Evolutionary conservation across 64 coral and sea anemone species (phyloP), one percentile per base, ranked within the genome.

Genomic region (Montipora foliosa): DNA sequence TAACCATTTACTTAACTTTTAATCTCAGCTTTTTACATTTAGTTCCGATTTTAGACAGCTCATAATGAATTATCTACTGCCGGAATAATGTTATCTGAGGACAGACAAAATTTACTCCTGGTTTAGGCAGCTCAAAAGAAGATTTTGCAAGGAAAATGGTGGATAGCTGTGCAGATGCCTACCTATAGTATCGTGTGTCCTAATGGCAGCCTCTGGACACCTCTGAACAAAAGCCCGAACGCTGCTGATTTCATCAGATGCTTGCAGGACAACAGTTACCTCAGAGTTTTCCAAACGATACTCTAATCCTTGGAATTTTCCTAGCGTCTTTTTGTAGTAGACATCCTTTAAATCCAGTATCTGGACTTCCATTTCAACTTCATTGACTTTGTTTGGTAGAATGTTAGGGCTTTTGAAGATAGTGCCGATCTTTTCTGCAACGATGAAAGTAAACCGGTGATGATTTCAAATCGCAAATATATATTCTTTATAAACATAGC

Each of bases 301-400:
- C 37, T 79, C 78, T 24, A 90, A 70, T 50, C 88, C 76, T 10
- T 78, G 15, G 8, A 64, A 44, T 3, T 75, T 90, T 71, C 79
- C 80, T 45, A 47, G 79, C 4, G 88, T 90, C 76, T 90, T 90
- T 69, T 90, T 90, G 19, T 66, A n/a, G 47, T 90, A 90, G 52
- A 90, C 78, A 79, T 70, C 75, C 57, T 90, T 90, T 21, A 90
- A 44, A 37, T 78, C 76, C 76, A 67, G 67, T 69, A 90, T 90
- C 76, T 80, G 58, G n/a, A 90, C 59, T 48, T 90, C 88, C 20
- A 69, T 59, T 20, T 90, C 75, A 52, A 90, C 59, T 16, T 80
- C 58, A 67, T 11, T 6, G 20, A 79, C 14, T 77, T 89, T 45
- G 59, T 46, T 79, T 79, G 5, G 1, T 37, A 37, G 29, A 37